Conservation (phyloP, 2,797 vertebrate species). For the Poeciliopsis gracilis region DNA sequence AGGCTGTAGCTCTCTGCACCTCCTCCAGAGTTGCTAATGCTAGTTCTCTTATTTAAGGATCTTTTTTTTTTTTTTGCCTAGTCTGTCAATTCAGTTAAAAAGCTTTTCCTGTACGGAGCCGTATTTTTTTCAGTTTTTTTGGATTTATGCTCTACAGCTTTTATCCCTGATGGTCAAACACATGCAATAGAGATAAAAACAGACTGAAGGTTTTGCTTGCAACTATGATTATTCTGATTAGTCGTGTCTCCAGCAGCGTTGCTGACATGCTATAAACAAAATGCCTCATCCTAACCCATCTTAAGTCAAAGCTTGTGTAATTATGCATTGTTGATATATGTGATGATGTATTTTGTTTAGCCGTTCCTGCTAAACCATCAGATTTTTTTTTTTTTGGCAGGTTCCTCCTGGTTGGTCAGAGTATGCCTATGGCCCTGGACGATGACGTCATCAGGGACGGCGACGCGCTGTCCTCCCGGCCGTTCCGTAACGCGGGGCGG, state of each 20-base stretch:
- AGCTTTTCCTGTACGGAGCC: neutral
- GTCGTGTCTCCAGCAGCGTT: neutral
- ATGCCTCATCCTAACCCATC: too few species aligned
- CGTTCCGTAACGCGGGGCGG: slow-evolving; percentile 91
- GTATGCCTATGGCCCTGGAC: slow-evolving; percentile 91
- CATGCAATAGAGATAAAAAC: neutral
- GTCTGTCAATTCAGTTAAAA: neutral
- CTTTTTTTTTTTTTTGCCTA: neutral
- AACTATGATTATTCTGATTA: neutral
- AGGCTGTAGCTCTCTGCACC: neutral
- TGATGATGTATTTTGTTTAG: neutral
- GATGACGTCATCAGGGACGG: slow-evolving; percentile 93
- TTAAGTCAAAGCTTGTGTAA: neutral
- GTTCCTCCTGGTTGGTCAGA: slow-evolving; percentile 96
- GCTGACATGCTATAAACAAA: neutral
- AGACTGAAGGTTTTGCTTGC: neutral
- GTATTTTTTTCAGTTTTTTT: neutral
- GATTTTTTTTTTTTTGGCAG: slow-evolving; percentile 67
- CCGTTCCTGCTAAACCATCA: slow-evolving; percentile 11
- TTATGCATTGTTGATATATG: neutral
- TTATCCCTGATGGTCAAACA: neutral
- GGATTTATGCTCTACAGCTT: neutral
- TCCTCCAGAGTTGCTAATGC: neutral
- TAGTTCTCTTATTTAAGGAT: neutral
- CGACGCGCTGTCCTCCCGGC: slow-evolving; percentile 92